A percentile compares a stretch with the other conserved stretches of the same genome.
These are phyloP conservation scores for Zaprionus inermis DNA, from an alignment of 1,140 invertebrate species.

Conservation along the genomic window DNA sequence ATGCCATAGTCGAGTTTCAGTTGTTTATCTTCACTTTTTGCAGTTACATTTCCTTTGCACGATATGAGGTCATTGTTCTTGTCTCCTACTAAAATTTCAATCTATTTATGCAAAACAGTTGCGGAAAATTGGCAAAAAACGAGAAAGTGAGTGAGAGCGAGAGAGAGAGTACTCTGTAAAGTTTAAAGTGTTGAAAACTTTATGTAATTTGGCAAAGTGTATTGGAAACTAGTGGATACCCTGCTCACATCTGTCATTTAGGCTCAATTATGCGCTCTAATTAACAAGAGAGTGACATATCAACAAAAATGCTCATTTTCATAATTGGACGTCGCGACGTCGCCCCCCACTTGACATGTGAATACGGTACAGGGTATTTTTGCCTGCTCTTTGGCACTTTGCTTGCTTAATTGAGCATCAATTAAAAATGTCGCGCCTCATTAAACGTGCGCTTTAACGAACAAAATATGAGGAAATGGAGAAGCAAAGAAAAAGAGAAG, in stretches of 20 bases:
- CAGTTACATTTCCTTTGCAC: neutral
- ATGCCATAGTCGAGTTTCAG: neutral
- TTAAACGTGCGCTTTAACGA: slow-evolving; percentile 62
- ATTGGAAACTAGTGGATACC: neutral
- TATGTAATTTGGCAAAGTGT: neutral
- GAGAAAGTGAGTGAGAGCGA: neutral
- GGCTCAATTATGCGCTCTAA: neutral
- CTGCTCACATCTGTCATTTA: neutral
- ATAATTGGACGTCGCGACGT: neutral
- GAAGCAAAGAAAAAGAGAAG: neutral
- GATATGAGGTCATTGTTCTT: neutral
- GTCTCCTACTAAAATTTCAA: neutral
- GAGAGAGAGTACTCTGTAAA: neutral
- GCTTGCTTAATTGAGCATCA: slow-evolving; percentile 75
- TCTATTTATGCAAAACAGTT: slow-evolving; percentile 8
- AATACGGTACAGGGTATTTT: neutral
- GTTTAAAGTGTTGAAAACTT: neutral
- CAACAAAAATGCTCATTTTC: neutral
- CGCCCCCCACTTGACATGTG: neutral
- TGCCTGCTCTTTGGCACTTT: slow-evolving; percentile 38
- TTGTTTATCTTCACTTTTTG: neutral
- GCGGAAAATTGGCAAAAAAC: neutral
- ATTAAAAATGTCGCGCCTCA: slow-evolving; percentile 79
- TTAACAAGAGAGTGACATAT: neutral
- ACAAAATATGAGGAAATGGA: slow-evolving; percentile 20